Evolutionary conservation across 2,888 invertebrate genomes (phyloP).

Genomic region (Caenorhabditis zanzibari): DNA sequence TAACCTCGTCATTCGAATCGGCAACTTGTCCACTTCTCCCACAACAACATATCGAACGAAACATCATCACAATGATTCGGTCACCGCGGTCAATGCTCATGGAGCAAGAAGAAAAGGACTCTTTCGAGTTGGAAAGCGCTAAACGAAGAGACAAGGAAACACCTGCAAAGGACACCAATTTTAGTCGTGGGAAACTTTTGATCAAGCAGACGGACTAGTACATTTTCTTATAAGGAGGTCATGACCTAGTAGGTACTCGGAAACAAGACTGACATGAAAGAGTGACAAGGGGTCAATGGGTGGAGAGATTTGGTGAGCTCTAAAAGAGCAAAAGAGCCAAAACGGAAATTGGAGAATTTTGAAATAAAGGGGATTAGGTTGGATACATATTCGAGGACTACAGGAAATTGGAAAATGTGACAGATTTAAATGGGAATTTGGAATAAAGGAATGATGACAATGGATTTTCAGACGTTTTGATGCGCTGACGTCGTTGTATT

Average conservation of each 20-base stretch:
- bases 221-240: neutral
- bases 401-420: constrained; percentile 50
- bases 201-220: neutral
- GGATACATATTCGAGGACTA: constrained; percentile 6
- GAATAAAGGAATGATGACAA: constrained; percentile 1
- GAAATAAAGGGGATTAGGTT: constrained; percentile 19
- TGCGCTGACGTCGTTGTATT: neutral
- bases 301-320: neutral
- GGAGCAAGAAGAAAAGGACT: neutral
- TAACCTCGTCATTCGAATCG: constrained; percentile 33
- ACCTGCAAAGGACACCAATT: neutral
- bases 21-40: constrained; percentile 31
- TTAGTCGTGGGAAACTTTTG: neutral
- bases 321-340: constrained; percentile 4
- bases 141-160: neutral
- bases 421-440: neutral
- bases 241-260: constrained; percentile 13
- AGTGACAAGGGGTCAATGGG: constrained; percentile 12
- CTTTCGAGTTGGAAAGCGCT: neutral
- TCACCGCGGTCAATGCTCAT: constrained; percentile 67
- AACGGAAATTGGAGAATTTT: constrained; percentile 2
- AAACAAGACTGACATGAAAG: constrained; percentile 30
- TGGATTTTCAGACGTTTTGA: neutral
- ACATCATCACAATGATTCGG: constrained; percentile 56
- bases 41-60: constrained; percentile 54